phyloP scores from a whole-genome alignment of 1,140 invertebrate genomes.

The Metaphire vulgaris region DNA sequence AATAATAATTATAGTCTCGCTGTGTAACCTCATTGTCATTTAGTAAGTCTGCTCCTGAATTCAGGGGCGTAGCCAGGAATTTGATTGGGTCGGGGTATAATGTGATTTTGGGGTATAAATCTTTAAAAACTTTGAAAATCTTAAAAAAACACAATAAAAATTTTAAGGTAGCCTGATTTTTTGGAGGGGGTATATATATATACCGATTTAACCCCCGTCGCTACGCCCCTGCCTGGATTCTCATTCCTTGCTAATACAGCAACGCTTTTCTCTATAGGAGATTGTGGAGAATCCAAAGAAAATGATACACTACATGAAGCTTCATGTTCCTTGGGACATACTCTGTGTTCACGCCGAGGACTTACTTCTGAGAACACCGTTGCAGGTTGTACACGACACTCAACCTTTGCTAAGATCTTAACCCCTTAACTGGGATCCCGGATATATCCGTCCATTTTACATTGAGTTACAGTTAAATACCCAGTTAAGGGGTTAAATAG shows the following conservation, averaged over 20 bases:
- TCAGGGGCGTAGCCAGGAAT: no score
- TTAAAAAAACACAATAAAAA: no score
- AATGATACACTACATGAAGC: conserved; percentile 57
- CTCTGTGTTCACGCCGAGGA: conserved; percentile 59
- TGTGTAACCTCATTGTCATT: background rate
- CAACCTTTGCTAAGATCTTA: background rate
- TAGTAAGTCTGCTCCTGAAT: background rate
- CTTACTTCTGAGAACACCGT: conserved; percentile 57
- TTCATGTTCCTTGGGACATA: conserved; percentile 58
- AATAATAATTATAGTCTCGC: background rate
- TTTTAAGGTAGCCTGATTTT: no score
- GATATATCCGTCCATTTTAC: background rate
- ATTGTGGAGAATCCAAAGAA: conserved; percentile 41
- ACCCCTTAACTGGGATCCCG: background rate
- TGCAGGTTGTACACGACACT: conserved; percentile 51
- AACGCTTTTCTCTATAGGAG: conserved; percentile 37
- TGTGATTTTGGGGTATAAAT: no score
- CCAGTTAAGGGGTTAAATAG: background rate
- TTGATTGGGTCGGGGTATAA: no score
- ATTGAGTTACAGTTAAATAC: background rate
- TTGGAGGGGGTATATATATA: no score
- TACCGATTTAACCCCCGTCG: background rate
- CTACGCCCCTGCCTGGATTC: background rate
- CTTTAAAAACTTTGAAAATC: no score
- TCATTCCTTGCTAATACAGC: background rate